phyloP scores from a whole-genome alignment of 1,140 invertebrate genomes.

The Cotesia vestalis region DNA sequence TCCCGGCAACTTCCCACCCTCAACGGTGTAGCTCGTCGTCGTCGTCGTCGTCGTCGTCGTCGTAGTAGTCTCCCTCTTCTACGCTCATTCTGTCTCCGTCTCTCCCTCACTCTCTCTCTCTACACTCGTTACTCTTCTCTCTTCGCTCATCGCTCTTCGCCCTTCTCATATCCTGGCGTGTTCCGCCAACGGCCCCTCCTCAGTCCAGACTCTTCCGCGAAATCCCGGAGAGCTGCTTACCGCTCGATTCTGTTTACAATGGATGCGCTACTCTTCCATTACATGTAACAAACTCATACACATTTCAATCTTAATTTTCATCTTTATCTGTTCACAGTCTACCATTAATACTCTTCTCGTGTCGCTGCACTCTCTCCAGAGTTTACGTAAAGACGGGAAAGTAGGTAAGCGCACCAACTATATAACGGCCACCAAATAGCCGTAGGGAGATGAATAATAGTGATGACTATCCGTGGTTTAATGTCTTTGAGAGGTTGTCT shows the following conservation, averaged over 20 bases:
- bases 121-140: conserved; percentile 14
- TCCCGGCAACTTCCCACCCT: conserved; percentile 65
- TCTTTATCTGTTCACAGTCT: background rate
- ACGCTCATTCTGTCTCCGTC: conserved; percentile 11
- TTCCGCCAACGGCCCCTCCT: conserved; percentile 10
- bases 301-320: background rate
- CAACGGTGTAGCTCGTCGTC: conserved; percentile 45
- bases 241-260: conserved; percentile 60
- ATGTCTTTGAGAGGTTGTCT: conserved; percentile 41
- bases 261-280: conserved; percentile 56
- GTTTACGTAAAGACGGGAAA: background rate
- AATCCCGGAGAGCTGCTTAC: conserved; percentile 58
- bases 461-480: conserved; percentile 1
- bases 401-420: no score
- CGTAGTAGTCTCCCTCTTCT: conserved; percentile 35
- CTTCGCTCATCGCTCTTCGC: conserved; percentile 15
- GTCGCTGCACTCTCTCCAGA: background rate
- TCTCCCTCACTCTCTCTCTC: conserved; percentile 20
- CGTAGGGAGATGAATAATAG: background rate
- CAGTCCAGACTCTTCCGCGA: conserved; percentile 40
- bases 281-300: conserved; percentile 51
- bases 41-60: conserved; percentile 33
- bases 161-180: conserved; percentile 16
- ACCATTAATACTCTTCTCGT: background rate
- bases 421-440: conserved; percentile 9